Evolutionary conservation across 1,140 invertebrate species (phyloP), one percentile per base, ranked within the genome.

Genomic region (Chlorops oryzae): DNA sequence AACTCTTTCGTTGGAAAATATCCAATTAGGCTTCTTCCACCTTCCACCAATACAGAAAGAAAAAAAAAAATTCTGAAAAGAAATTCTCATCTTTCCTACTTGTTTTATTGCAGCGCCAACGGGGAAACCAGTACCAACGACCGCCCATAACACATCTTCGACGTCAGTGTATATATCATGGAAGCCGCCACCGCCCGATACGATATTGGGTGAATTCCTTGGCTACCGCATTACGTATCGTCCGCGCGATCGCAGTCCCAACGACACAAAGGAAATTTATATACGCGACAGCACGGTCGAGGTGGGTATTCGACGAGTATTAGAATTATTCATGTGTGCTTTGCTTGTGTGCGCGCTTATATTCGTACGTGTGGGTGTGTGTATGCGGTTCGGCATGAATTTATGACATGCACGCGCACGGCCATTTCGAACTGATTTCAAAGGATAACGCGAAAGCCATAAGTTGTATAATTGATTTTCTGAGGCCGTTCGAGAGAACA

Each of bases 161-260:
- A 82, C 80, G 23, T 80, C 83, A 25, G 78, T 88, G 51, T 81
- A 81, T 60, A 77, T 88, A 56, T 78, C 81, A 48, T 88, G 85
- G 85, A 78, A 80, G 56, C 78, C 85, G 42, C 86, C 86, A 51
- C 77, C 76, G 27, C 72, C 74, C 28, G 78, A 81, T 59, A 84
- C 83, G 42, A 83, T 88, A 61, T 79, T 87, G 59, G 86, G 86
- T n/a, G 85, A 88, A 72, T 88, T 88, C 70, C 74, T 87, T 9
- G 86, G 86, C 48, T 88, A 88, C 70, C 76, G 81, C 52, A 81
- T 87, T 46, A 78, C 82, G 34, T 86, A 84, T 73, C 73, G 79
- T 48, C 82, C 80, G 44, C 74, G 81, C 50, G 81, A 82, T 61
- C 75, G 75, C 58, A 74, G 73, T 52, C 64, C 74, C 18, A 77